Evolutionary conservation across 1,140 invertebrate genomes (phyloP), one percentile per base, ranked within the genome.

Genomic region (Globodera ellingtonae): DNA sequence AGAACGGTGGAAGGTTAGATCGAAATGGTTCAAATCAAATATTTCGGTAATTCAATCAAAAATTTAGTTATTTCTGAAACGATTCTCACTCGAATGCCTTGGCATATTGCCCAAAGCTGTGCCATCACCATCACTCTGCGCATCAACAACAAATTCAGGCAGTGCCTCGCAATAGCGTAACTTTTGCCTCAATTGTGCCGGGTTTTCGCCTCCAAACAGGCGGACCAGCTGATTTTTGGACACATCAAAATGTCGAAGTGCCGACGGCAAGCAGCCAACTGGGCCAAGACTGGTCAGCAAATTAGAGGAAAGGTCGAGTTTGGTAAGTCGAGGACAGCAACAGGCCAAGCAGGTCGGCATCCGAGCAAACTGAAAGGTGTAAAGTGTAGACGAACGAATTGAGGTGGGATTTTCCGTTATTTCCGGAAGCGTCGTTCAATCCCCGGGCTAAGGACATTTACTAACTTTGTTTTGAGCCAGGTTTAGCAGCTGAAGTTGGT

Each of bases 301-400:
- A 90, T 99, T 99, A 87, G 95, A 94, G 15, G 95, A 93, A 91
- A 98, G 92, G 88, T 96, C 96, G 0, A 98, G 91, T 52, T 95
- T 91, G 0, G 94, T 93, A 21, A 98, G 91, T 82, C 93, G 93
- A 0, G 94, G 93, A 7, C 94, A 95, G 48, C 95, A 90, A 88
- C 97, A 98, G 2, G 95, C 93, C 21, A 98, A 89, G n/a, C 93
- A 93, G 4, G 92, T 91, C 0, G 97, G 97, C 62, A 98, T 93
- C 76, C 82, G 79, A 13, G 21, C 81, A 46, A 80, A 69, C 78
- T 79, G 79, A 35, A 79, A 4, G 56, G 70, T 71, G 56, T 59
- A 7, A 74, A 46, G 6, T 50, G 48, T 10, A 50, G 48, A 50
- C 10, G 48, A 50, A 50, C 6, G 48, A 50, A 50, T 7, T 50